Evolutionary conservation across 1,140 invertebrate genomes (phyloP).

Genomic region (Artemia franciscana): DNA sequence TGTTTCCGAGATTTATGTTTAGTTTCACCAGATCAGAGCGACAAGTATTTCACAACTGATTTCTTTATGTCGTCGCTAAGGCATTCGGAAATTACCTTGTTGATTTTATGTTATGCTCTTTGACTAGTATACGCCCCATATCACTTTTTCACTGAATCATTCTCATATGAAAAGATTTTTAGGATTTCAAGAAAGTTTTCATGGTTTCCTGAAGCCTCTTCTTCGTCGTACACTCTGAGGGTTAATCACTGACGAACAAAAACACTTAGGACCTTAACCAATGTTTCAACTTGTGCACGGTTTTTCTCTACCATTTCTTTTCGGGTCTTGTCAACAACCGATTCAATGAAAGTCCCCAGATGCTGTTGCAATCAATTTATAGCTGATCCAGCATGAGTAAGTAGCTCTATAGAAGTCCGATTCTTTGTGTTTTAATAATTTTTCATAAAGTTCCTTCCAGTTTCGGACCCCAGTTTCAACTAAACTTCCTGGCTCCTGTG

Average conservation of each 20-base stretch:
- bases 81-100: constrained; percentile 1
- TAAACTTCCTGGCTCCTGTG: too few relatives aligned
- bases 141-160: not conserved
- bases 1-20: constrained; percentile 7
- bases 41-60: constrained; percentile 5
- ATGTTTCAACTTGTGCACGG: not conserved
- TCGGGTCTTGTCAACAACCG: not conserved
- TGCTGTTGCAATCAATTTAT: not conserved
- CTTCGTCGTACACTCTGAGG: constrained; percentile 16
- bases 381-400: not conserved
- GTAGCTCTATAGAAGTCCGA: not conserved
- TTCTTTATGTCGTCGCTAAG: constrained; percentile 8
- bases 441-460: not conserved
- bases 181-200: constrained; percentile 17
- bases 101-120: constrained; percentile 9
- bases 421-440: too few relatives aligned
- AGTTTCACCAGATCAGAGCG: constrained; percentile 8
- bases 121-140: constrained; percentile 4
- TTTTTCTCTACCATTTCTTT: not conserved
- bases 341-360: not conserved
- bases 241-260: constrained; percentile 16
- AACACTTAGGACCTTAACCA: not conserved
- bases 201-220: constrained; percentile 12
- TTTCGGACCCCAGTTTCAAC: not conserved
- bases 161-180: constrained; percentile 8